phyloP scores from a whole-genome alignment of 2,797 vertebrate species.

The Bucorvus abyssinicus region DNA sequence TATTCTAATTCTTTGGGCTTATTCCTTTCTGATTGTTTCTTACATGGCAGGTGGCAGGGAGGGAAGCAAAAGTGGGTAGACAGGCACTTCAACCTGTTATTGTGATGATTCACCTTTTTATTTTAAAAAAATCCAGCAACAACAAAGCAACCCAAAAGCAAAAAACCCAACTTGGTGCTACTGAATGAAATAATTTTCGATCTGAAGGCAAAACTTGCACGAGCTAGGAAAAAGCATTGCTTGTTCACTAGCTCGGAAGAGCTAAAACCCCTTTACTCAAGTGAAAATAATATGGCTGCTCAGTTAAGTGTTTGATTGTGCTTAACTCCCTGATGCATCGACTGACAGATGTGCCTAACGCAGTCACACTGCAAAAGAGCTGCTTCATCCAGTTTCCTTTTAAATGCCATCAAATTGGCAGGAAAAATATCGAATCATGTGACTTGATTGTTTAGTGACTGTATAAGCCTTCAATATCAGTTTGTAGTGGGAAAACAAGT shows the following conservation, averaged over 20 bases:
- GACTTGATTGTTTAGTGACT: constrained; percentile 13
- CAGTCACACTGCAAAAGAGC: neutral
- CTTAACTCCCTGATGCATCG: constrained; percentile 12
- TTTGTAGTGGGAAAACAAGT: neutral
- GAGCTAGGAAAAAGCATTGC: neutral
- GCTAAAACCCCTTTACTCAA: constrained; percentile 17
- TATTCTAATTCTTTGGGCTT: neutral
- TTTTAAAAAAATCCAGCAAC: neutral
- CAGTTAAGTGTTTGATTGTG: constrained; percentile 41
- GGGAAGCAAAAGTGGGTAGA: neutral
- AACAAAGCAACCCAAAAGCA: neutral
- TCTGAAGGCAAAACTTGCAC: neutral
- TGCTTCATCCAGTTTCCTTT: constrained; percentile 15
- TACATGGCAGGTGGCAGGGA: fast-evolving
- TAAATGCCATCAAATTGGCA: constrained; percentile 17
- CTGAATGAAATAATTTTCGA: neutral
- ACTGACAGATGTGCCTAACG: constrained; percentile 19
- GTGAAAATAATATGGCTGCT: constrained; percentile 46
- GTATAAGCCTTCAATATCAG: neutral
- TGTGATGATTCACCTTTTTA: neutral
- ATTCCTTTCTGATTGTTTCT: neutral
- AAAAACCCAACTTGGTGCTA: neutral
- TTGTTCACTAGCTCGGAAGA: neutral
- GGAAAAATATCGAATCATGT: neutral
- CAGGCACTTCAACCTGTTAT: neutral